These are phyloP conservation scores for Dolichoris vasculosae DNA, from an alignment of 1,140 invertebrate genomes.

Conservation along the genomic window DNA sequence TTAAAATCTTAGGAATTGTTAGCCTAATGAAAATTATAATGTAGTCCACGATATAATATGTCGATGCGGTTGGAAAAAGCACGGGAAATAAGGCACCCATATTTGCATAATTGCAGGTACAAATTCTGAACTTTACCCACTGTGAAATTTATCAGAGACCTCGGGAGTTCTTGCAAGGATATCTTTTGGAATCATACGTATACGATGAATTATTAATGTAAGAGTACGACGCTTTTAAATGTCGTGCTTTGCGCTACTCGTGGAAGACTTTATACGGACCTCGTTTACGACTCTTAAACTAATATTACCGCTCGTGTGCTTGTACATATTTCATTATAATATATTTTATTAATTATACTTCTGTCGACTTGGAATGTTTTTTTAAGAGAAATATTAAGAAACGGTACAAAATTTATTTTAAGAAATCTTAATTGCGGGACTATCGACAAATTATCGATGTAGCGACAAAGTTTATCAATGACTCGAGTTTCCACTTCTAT, in stretches of 20 bases:
- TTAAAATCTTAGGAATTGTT: neutral
- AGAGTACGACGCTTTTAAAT: constrained; percentile 60
- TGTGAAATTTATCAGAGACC: constrained; percentile 56
- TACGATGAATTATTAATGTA: constrained; percentile 66
- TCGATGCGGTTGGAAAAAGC: neutral
- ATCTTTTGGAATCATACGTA: constrained; percentile 37
- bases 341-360: too few species aligned
- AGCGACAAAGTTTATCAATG: too few species aligned
- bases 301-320: neutral
- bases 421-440: too few species aligned
- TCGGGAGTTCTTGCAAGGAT: constrained; percentile 26
- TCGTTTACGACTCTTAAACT: neutral
- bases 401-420: too few species aligned
- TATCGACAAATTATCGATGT: too few species aligned
- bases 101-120: constrained; percentile 67
- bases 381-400: too few species aligned
- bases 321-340: too few species aligned
- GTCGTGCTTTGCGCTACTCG: neutral
- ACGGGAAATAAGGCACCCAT: constrained; percentile 50
- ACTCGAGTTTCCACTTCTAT: too few species aligned
- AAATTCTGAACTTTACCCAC: constrained; percentile 61
- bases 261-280: neutral
- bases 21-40: too few species aligned
- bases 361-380: too few species aligned
- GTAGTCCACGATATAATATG: too few species aligned